Conservation (phyloP, 2,113 vertebrate species). For the Cervus canadensis region DNA sequence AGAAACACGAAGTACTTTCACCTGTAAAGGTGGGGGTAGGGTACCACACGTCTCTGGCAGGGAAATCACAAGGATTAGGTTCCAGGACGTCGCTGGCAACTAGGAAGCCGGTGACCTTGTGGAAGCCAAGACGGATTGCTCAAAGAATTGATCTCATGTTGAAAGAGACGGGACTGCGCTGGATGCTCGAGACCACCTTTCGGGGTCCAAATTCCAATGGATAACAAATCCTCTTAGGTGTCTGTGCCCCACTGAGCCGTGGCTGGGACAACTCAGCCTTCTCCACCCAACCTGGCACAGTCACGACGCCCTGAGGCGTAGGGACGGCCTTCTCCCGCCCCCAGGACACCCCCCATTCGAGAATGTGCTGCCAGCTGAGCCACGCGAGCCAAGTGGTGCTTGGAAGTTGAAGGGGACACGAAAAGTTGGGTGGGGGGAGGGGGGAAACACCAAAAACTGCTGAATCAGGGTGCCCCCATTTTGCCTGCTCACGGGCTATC, state of each 20-base stretch:
- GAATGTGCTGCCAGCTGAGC: not conserved
- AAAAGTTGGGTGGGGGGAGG: not conserved
- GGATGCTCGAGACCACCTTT: not conserved
- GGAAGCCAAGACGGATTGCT: not conserved
- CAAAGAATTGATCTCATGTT: not conserved
- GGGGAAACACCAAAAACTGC: not conserved
- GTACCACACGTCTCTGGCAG: not conserved
- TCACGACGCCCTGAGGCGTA: not conserved
- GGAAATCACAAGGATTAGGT: not conserved
- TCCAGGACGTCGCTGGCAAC: not conserved
- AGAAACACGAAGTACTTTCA: not conserved
- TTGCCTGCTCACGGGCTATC: not conserved
- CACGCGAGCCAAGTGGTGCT: not conserved
- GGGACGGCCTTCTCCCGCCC: not conserved
- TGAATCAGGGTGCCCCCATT: slow-evolving; percentile 39
- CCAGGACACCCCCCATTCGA: not conserved
- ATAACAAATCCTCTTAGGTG: not conserved
- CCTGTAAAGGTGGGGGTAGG: not conserved
- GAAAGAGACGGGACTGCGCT: not conserved
- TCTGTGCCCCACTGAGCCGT: rapidly evolving
- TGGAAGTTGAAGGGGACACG: not conserved
- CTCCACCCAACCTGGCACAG: too few species aligned
- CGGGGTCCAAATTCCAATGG: not conserved
- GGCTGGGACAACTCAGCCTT: not conserved
- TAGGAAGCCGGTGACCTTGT: not conserved